Evolutionary conservation across 64 coral and sea anemone species (phyloP).

Genomic region (Pocillopora damicornis): DNA sequence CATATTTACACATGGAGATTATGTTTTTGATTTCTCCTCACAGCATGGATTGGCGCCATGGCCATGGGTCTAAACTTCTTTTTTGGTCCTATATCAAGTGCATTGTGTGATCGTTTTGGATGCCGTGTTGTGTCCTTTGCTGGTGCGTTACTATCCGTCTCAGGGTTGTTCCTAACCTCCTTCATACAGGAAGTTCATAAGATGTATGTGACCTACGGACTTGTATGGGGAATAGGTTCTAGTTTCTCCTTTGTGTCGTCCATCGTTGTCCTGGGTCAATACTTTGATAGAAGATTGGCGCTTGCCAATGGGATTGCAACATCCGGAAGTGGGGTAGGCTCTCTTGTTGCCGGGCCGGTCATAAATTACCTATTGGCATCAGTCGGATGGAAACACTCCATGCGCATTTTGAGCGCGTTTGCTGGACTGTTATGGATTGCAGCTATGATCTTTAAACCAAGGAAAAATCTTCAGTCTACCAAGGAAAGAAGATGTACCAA

Average conservation of each 20-base stretch:
- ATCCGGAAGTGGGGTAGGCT: slow-evolving; percentile 72
- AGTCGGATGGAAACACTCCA: slow-evolving; percentile 68
- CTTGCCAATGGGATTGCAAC: slow-evolving; percentile 70
- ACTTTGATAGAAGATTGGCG: slow-evolving; percentile 56
- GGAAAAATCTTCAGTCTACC: not conserved
- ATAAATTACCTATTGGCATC: slow-evolving; percentile 55
- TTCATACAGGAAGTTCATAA: slow-evolving; percentile 60
- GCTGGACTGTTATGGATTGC: slow-evolving; percentile 47
- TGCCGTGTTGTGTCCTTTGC: slow-evolving; percentile 53
- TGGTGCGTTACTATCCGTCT: slow-evolving; percentile 52
- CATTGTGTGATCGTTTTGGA: slow-evolving; percentile 67
- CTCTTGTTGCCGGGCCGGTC: slow-evolving; percentile 45
- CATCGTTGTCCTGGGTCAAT: slow-evolving; percentile 64
- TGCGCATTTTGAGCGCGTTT: slow-evolving; percentile 47
- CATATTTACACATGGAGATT: not conserved
- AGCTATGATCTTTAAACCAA: slow-evolving; percentile 49
- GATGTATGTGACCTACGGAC: slow-evolving; percentile 88
- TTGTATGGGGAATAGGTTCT: slow-evolving; percentile 67
- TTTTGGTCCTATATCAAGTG: slow-evolving; percentile 62
- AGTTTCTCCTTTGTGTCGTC: slow-evolving; percentile 68
- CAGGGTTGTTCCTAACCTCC: slow-evolving; percentile 70
- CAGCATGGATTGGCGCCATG: slow-evolving; percentile 86
- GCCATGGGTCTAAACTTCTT: slow-evolving; percentile 70
- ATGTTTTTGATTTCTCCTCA: not conserved
- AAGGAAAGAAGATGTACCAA: not conserved